A percentile compares a stretch with the other conserved stretches of the same genome.
Conservation (phyloP, 2,797 vertebrate species). For the Squalus acanthias region DNA sequence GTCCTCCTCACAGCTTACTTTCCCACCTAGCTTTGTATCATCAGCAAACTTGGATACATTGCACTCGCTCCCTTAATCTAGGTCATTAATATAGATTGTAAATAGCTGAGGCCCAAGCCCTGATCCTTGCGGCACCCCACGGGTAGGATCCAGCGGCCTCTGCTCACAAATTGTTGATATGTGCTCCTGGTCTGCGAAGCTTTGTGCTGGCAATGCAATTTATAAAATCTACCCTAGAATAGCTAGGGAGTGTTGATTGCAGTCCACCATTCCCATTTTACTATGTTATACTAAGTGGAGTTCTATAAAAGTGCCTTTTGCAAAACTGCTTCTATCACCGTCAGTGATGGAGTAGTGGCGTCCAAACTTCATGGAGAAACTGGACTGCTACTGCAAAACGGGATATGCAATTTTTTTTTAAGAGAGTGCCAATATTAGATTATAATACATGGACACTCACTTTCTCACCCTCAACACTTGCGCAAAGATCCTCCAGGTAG, state of each 20-base stretch:
- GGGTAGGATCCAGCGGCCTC: neutral
- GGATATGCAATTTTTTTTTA: neutral
- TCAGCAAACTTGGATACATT: too few relatives aligned
- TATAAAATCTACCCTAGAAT: neutral
- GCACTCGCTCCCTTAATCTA: too few relatives aligned
- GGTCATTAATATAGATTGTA: too few relatives aligned
- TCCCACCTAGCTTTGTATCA: too few relatives aligned
- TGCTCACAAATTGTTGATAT: neutral
- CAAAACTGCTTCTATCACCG: neutral
- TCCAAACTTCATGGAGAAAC: neutral
- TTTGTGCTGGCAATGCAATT: neutral
- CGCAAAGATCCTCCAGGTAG: neutral
- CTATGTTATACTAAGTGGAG: neutral
- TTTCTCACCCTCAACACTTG: neutral
- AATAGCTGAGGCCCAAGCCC: too few relatives aligned
- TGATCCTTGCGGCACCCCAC: too few relatives aligned
- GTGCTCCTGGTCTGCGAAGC: neutral
- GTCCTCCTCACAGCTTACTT: too few relatives aligned
- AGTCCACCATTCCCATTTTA: neutral
- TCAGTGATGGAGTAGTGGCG: neutral
- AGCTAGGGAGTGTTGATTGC: neutral
- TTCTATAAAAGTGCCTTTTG: neutral
- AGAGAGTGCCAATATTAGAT: neutral
- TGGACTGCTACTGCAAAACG: neutral
- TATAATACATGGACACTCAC: neutral